These are phyloP conservation scores for Acholoe squamosa DNA, from an alignment of 2,888 invertebrate species.

Conservation along the genomic window DNA sequence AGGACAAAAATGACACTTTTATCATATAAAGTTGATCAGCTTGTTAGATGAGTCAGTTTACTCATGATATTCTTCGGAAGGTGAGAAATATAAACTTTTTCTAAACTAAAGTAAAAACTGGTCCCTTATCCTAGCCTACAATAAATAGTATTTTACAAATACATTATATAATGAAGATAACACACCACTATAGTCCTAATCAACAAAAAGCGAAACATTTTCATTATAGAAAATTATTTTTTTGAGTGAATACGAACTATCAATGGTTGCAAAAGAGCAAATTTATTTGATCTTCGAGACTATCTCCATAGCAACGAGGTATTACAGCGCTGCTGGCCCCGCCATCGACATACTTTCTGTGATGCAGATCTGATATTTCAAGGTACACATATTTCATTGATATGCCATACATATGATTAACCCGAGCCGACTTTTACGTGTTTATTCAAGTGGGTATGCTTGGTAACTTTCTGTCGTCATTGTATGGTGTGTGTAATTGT, in stretches of 20 bases:
- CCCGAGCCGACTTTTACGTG: background rate
- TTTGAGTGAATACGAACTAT: no score
- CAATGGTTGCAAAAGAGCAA: background rate
- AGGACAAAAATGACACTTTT: no score
- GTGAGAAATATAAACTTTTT: no score
- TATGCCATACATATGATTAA: background rate
- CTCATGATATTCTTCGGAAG: no score
- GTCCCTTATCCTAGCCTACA: background rate
- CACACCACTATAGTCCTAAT: no score
- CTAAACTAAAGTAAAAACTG: background rate
- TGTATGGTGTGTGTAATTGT: background rate
- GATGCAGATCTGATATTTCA: slow-evolving; percentile 10
- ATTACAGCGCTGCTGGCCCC: background rate
- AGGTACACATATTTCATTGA: slow-evolving; percentile 11
- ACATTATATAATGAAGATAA: background rate
- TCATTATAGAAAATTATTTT: no score
- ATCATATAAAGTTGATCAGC: no score
- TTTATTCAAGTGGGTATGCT: background rate
- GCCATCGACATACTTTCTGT: slow-evolving; percentile 48
- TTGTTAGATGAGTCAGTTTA: no score
- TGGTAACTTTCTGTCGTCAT: background rate
- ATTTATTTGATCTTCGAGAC: background rate
- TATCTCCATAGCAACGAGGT: slow-evolving; percentile 45
- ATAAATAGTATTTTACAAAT: background rate
- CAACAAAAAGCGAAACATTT: no score